Evolutionary conservation across 2,888 invertebrate species (phyloP), one percentile per base, ranked within the genome.

Genomic region (Stenotaenia linearis): DNA sequence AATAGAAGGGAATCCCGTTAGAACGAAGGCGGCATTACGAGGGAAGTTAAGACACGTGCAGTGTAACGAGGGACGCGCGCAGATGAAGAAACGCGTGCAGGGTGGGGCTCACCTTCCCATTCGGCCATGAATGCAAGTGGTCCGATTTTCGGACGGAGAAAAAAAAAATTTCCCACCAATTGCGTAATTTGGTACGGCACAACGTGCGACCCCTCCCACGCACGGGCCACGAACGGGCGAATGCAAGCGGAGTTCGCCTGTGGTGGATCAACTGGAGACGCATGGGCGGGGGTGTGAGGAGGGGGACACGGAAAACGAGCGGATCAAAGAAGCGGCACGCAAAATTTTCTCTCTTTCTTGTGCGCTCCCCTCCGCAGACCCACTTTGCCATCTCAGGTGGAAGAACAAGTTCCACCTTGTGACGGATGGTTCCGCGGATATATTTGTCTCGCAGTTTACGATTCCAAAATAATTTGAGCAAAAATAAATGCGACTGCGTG

Each of bases 371-470:
- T n/a, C 32, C 75, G 21, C 5, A 21, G 30, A 35, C 37, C 75
- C 35, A 35, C 75, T 75, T 75, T 75, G 35, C 32, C 30, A 35
- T 75, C 75, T 75, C 21, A 75, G 75, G 75, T 75, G 75, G 75
- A 75, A 75, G 21, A 30, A 75, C n/a, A 75, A 37, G 30, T 37
- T 28, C 32, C 35, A 75, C 75, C 28, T 32, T 75, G 32, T 37
- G 75, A 37, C 32, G 35, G 30, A 32, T 9, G 25, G 12, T 74
- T 74, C 25, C 12, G 5, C 23, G 15, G 12, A 75, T 75, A 37
- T 75, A 75, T 75, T 75, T 75, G 75, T 75, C 75, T 75, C 30
- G 75, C 35, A 75, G 75, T 75, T 75, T 75, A 75, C 75, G 75
- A 75, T 75, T 75, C 61, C 23, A 61, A 61, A 61, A 61, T 61